These are phyloP conservation scores for Drosophila sucinea DNA, from an alignment of 1,140 invertebrate species.

Conservation along the genomic window DNA sequence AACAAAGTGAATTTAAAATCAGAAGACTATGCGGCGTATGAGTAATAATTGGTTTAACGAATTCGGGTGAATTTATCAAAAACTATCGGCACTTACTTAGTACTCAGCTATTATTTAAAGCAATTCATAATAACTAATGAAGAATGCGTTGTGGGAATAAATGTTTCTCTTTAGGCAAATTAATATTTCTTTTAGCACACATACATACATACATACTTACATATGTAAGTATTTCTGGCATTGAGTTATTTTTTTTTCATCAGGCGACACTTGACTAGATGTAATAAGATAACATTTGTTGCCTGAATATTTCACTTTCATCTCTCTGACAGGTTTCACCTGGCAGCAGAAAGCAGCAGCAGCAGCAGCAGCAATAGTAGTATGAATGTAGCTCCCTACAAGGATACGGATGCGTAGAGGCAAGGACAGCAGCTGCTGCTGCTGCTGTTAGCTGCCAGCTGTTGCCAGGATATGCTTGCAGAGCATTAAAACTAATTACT, in stretches of 20 bases:
- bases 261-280: not conserved
- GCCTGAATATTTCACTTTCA: not conserved
- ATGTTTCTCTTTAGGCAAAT: not conserved
- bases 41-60: not conserved
- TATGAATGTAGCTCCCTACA: not conserved
- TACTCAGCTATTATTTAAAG: no score
- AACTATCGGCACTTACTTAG: no score
- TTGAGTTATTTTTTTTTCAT: conserved; percentile 1
- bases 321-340: conserved; percentile 9
- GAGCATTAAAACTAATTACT: conserved; percentile 63
- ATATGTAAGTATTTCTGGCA: not conserved
- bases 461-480: conserved; percentile 41
- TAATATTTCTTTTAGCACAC: not conserved
- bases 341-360: conserved; percentile 10
- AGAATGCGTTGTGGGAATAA: no score
- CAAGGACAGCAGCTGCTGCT: conserved; percentile 1
- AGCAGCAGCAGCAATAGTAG: no score
- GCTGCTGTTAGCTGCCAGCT: conserved; percentile 19
- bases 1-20: not conserved
- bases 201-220: no score
- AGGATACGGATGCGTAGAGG: conserved; percentile 1
- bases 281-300: not conserved
- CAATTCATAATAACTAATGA: no score
- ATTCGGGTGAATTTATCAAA: no score
- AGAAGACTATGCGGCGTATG: not conserved